These are phyloP conservation scores for Pangasius djambal DNA, from an alignment of 2,797 vertebrate species.

Conservation along the genomic window DNA sequence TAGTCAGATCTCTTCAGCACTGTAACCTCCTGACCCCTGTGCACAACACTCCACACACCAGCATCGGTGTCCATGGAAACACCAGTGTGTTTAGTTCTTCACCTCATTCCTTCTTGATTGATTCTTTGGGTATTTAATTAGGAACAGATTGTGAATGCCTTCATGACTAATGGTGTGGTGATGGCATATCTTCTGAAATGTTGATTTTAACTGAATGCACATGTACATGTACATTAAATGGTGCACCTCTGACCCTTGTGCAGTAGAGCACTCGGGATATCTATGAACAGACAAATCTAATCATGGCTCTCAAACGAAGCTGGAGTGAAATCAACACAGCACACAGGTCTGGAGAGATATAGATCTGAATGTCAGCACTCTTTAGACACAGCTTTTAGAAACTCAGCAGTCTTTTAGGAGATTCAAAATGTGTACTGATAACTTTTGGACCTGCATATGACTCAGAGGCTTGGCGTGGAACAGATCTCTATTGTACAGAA, in stretches of 20 bases:
- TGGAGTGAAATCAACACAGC: not conserved
- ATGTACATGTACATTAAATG: not conserved
- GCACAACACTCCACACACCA: conserved; percentile 42
- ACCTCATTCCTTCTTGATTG: conserved; percentile 20
- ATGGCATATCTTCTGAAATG: not conserved
- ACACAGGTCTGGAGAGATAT: not conserved
- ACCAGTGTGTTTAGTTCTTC: conserved; percentile 29
- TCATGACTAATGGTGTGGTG: not conserved
- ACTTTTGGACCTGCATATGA: conserved; percentile 3
- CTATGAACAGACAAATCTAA: not conserved
- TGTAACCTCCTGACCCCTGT: conserved; percentile 46
- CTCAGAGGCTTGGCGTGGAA: conserved; percentile 17
- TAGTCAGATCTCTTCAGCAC: conserved; percentile 40
- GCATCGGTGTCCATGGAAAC: conserved; percentile 57
- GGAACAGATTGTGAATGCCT: conserved; percentile 27
- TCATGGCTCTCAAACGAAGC: not conserved
- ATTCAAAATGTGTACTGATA: not conserved
- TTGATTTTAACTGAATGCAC: not conserved
- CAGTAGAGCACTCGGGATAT: not conserved
- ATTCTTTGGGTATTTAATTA: conserved; percentile 47
- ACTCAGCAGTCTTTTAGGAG: not conserved
- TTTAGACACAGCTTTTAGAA: not conserved
- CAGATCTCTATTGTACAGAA: not conserved
- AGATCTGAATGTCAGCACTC: conserved; percentile 11
- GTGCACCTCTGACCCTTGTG: not conserved